Conservation (phyloP, 1,140 invertebrate species). For the Mamestra configurata region DNA sequence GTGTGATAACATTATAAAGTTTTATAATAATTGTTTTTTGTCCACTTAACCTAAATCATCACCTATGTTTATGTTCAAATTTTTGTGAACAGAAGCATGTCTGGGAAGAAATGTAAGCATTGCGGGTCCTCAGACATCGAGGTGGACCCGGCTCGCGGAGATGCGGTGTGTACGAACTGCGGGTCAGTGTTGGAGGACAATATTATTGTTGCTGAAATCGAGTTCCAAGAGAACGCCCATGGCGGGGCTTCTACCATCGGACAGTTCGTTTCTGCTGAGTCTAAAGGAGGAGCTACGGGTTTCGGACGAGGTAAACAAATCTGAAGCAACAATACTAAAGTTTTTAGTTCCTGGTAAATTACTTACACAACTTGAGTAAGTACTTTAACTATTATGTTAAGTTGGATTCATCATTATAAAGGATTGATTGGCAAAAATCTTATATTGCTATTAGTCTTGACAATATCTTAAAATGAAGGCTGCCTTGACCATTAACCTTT, state of each 20-base stretch:
- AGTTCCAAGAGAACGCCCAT: constrained; percentile 97
- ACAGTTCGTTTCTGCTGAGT: constrained; percentile 97
- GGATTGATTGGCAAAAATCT: no score
- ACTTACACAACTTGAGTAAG: no score
- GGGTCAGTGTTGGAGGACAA: constrained; percentile 98
- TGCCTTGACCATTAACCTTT: no score
- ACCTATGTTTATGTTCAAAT: constrained; percentile 16
- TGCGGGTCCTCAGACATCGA: constrained; percentile 98
- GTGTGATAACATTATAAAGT: not conserved
- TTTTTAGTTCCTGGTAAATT: not conserved
- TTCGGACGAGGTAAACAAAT: constrained; percentile 90
- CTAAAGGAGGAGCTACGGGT: constrained; percentile 93
- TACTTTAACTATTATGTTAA: no score
- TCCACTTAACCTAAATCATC: constrained; percentile 19
- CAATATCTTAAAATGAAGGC: no score
- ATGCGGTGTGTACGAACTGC: constrained; percentile 98
- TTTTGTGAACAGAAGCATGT: constrained; percentile 71
- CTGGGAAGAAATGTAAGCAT: constrained; percentile 94
- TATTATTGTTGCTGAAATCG: constrained; percentile 98
- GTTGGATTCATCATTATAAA: no score
- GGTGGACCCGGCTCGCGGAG: constrained; percentile 96
- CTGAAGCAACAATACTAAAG: not conserved
- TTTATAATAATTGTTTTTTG: not conserved
- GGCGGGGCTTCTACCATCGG: constrained; percentile 96
- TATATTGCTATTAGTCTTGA: no score